A percentile compares a stretch with the other conserved stretches of the same genome.
Evolutionary conservation across 2,888 invertebrate genomes (phyloP).

Genomic region (Lochmaea crataegi): DNA sequence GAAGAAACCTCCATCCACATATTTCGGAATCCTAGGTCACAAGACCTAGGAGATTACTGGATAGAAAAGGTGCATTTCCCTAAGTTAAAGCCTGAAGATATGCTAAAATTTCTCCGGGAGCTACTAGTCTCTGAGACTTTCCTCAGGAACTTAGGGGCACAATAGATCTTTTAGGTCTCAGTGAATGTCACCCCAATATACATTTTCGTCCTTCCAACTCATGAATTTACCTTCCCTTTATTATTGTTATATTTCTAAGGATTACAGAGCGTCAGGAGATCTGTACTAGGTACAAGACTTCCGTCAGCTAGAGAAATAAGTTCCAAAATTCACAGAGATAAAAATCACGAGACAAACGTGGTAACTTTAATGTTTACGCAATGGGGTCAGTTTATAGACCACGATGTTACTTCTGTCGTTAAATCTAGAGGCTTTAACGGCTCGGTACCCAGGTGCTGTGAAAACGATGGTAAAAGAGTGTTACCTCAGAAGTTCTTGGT

Average conservation of each 20-base stretch:
- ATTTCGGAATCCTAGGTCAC: too few species aligned
- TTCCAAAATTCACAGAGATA: constrained; percentile 73
- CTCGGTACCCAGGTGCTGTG: constrained; percentile 82
- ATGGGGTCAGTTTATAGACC: constrained; percentile 92
- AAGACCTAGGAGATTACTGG: too few species aligned
- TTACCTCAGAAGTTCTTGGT: constrained; percentile 74
- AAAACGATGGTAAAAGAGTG: constrained; percentile 70
- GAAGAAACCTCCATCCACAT: too few species aligned
- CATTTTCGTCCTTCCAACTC: not conserved
- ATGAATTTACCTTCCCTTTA: not conserved
- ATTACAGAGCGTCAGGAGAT: constrained; percentile 69
- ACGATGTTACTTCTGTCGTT: constrained; percentile 85
- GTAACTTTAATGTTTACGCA: constrained; percentile 88
- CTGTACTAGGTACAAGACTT: constrained; percentile 70
- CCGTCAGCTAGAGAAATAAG: constrained; percentile 85
- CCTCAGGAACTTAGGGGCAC: too few species aligned
- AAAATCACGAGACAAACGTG: constrained; percentile 73
- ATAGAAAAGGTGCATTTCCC: too few species aligned
- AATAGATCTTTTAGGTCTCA: too few species aligned
- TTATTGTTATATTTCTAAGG: constrained; percentile 49
- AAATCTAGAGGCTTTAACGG: constrained; percentile 83
- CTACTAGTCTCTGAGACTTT: too few species aligned
- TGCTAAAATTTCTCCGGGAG: too few species aligned
- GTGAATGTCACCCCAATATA: too few species aligned
- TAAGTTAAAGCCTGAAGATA: too few species aligned